A percentile compares a stretch with the other conserved stretches of the same genome.
phyloP scores from a whole-genome alignment of 1,140 invertebrate species.

The Drosophila guanche region DNA sequence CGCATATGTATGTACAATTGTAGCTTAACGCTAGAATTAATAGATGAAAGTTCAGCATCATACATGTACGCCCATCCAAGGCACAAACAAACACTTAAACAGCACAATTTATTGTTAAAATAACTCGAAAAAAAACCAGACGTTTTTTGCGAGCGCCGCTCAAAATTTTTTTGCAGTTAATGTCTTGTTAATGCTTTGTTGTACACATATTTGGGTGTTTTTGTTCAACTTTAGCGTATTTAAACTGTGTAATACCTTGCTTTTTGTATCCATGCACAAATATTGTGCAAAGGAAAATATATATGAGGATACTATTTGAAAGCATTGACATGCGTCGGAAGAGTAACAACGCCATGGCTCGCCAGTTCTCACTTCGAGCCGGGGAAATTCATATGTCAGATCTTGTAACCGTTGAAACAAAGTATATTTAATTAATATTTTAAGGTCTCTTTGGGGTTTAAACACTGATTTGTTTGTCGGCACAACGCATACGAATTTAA shows the following conservation, averaged over 20 bases:
- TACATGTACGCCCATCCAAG: too few species aligned
- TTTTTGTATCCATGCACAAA: slow-evolving; percentile 36
- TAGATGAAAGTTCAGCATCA: too few species aligned
- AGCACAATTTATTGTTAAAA: too few species aligned
- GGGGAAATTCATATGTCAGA: slow-evolving; percentile 47
- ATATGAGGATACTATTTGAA: slow-evolving; percentile 32
- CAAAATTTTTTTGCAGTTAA: too few species aligned
- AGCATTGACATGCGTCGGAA: slow-evolving; percentile 49
- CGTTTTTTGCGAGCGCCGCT: too few species aligned
- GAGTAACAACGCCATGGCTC: slow-evolving; percentile 40
- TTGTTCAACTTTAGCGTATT: too few species aligned
- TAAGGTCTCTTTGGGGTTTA: slow-evolving; percentile 1
- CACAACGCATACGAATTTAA: slow-evolving; percentile 32
- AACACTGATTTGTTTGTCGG: slow-evolving; percentile 32
- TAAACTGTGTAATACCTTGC: slow-evolving; percentile 19
- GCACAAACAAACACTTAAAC: too few species aligned
- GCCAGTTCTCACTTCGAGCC: slow-evolving; percentile 47
- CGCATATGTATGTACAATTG: slow-evolving; percentile 3
- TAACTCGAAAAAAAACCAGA: too few species aligned
- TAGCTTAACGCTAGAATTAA: too few species aligned
- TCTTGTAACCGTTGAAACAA: slow-evolving; percentile 26
- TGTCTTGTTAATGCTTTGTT: too few species aligned
- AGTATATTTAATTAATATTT: not conserved
- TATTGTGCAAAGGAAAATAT: slow-evolving; percentile 35
- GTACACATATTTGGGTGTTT: too few species aligned